Evolutionary conservation across 2,113 vertebrate genomes (phyloP).

Genomic region (Corythaeola cristata): DNA sequence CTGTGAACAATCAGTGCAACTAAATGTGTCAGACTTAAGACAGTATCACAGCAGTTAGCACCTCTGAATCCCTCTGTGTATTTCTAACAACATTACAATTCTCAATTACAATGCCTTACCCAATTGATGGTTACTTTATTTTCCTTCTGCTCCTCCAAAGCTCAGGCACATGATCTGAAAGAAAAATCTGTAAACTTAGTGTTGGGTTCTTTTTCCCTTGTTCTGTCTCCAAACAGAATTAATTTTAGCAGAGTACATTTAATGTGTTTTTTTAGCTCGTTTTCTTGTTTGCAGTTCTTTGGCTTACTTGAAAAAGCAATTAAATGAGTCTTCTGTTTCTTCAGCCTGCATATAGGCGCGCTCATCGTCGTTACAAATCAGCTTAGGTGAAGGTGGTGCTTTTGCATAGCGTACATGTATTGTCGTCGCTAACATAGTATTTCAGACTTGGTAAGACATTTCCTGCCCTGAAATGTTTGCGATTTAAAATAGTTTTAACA

Average conservation of each 20-base stretch:
- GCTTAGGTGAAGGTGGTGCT: neutral
- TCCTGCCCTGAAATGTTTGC: slow-evolving; percentile 1
- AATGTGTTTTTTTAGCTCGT: neutral
- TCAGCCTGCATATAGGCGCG: neutral
- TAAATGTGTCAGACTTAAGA: neutral
- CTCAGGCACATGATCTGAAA: neutral
- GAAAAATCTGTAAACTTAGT: neutral
- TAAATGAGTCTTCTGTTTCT: neutral
- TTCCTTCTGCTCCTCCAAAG: neutral
- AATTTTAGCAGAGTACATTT: neutral
- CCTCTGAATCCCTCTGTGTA: neutral
- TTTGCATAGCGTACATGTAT: fast-evolving
- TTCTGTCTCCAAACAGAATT: slow-evolving; percentile 15
- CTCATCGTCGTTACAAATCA: neutral
- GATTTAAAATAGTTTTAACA: neutral
- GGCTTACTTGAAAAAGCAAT: neutral
- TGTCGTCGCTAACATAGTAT: neutral
- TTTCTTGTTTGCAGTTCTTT: neutral
- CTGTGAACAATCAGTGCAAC: neutral
- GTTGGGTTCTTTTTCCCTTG: neutral
- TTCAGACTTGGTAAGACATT: neutral
- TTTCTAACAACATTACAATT: neutral
- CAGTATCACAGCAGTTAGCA: neutral
- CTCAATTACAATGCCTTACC: neutral
- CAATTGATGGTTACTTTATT: neutral